phyloP scores from a whole-genome alignment of 1,140 invertebrate species.

The Drosophila kurseongensis region DNA sequence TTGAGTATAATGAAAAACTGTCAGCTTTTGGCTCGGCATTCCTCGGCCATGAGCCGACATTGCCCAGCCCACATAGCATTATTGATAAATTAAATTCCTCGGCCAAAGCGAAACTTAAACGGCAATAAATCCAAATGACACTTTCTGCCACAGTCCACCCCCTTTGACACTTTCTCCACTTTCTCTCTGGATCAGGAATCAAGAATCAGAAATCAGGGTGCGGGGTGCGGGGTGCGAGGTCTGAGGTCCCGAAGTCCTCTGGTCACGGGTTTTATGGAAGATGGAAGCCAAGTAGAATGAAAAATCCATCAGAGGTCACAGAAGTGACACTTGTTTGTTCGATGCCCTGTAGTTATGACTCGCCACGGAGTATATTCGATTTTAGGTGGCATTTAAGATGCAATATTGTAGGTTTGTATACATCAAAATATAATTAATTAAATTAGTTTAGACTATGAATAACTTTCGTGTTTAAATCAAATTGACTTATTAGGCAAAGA shows the following conservation, averaged over 20 bases:
- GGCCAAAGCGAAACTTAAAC: constrained; percentile 31
- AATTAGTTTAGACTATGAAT: too few relatives aligned
- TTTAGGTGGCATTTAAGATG: too few relatives aligned
- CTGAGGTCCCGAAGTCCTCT: constrained; percentile 28
- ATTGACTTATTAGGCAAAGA: too few relatives aligned
- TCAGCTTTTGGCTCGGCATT: constrained; percentile 38
- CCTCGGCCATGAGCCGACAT: constrained; percentile 8
- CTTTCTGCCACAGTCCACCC: constrained; percentile 14
- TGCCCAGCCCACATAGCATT: constrained; percentile 39
- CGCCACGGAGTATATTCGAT: not conserved
- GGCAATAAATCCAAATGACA: constrained; percentile 55
- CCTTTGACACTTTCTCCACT: not conserved
- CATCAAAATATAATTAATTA: too few relatives aligned
- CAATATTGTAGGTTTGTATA: too few relatives aligned
- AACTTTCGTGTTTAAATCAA: too few relatives aligned
- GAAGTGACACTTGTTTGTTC: constrained; percentile 34
- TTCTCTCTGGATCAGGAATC: constrained; percentile 1
- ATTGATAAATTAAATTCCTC: constrained; percentile 78
- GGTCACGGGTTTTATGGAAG: constrained; percentile 13
- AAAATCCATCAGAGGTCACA: constrained; percentile 39
- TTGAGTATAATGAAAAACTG: constrained; percentile 35
- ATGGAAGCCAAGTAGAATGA: constrained; percentile 5
- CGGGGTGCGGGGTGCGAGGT: not conserved
- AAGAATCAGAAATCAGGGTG: constrained; percentile 13
- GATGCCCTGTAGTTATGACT: constrained; percentile 1